phyloP scores from a whole-genome alignment of 1,140 invertebrate genomes.

The Kradibia gibbosae region DNA sequence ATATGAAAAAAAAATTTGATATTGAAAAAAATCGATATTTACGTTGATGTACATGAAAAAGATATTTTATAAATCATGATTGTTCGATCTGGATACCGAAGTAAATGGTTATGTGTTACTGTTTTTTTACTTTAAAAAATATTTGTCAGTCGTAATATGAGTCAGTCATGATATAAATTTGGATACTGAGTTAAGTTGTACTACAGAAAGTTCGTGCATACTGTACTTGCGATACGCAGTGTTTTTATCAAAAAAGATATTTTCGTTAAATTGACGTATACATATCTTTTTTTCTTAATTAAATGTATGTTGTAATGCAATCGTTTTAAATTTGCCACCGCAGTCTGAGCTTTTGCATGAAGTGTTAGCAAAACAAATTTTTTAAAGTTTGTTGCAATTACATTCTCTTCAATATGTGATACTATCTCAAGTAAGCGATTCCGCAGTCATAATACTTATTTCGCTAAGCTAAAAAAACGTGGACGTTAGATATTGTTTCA shows the following conservation, averaged over 20 bases:
- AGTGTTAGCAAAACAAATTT: neutral
- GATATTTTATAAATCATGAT: constrained; percentile 14
- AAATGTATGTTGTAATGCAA: neutral
- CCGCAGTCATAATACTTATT: neutral
- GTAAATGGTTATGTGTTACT: neutral
- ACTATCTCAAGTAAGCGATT: neutral
- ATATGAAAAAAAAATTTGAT: too few species aligned
- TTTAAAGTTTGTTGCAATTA: neutral
- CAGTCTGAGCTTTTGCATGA: neutral
- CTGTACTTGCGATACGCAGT: neutral
- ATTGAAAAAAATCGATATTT: neutral
- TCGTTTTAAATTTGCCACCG: neutral
- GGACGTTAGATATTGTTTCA: neutral
- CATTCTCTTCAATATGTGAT: neutral
- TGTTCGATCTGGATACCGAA: neutral
- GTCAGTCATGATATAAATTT: neutral
- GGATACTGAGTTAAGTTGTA: neutral
- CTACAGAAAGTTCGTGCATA: neutral
- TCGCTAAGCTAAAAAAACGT: neutral
- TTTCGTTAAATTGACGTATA: neutral
- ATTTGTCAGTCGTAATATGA: neutral
- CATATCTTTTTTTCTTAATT: too few species aligned
- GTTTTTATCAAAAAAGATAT: neutral
- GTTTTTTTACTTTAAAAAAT: neutral
- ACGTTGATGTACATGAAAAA: neutral